Evolutionary conservation across 2,113 vertebrate genomes (phyloP).

Genomic region (Pterocles gutturalis): DNA sequence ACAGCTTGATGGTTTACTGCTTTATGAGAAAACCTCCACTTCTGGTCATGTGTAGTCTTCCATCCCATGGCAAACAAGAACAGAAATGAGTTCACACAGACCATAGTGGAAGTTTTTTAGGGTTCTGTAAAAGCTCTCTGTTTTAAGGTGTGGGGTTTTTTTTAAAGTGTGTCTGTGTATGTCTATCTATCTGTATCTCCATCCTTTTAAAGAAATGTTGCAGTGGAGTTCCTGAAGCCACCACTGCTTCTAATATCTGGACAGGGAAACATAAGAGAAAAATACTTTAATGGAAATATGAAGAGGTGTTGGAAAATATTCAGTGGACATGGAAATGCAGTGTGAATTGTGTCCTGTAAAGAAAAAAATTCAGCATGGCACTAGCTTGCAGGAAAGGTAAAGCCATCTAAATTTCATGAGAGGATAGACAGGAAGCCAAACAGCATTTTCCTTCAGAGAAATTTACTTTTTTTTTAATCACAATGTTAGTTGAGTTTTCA

Average conservation of each 20-base stretch:
- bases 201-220: not conserved
- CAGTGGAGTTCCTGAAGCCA: not conserved
- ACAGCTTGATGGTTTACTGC: not conserved
- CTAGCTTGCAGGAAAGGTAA: not conserved
- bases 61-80: not conserved
- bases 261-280: not conserved
- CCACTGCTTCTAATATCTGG: accelerated
- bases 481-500: not conserved
- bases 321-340: not conserved
- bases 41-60: not conserved
- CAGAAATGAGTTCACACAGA: not conserved
- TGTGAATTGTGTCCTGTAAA: not conserved
- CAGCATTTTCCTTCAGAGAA: not conserved
- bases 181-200: not conserved
- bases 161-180: not conserved
- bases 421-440: not conserved
- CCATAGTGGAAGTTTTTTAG: accelerated
- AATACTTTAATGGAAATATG: not conserved
- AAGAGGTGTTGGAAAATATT: not conserved
- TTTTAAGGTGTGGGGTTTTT: not conserved
- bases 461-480: not conserved
- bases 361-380: not conserved
- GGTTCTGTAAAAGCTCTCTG: not conserved
- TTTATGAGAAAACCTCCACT: accelerated
- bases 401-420: not conserved